A percentile compares a stretch with the other conserved stretches of the same genome.
These are phyloP conservation scores for Scaptomyza hsui DNA, from an alignment of 1,140 invertebrate genomes.

Conservation along the genomic window DNA sequence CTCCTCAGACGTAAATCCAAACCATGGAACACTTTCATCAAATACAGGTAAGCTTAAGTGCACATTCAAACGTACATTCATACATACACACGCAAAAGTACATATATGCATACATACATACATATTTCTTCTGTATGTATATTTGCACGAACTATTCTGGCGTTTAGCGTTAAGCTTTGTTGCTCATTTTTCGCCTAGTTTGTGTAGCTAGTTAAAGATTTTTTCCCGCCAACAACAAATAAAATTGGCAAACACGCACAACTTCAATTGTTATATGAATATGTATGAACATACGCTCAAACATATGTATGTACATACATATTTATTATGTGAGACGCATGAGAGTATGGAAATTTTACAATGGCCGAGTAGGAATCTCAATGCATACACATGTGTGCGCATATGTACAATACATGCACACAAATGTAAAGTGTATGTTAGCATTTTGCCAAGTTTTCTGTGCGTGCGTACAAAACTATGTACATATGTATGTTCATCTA, in stretches of 20 bases:
- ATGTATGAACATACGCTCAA: neutral
- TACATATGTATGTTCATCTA: conserved; percentile 7
- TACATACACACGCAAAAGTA: conserved; percentile 16
- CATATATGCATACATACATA: conserved; percentile 6
- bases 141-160: conserved; percentile 32
- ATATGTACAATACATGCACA: conserved; percentile 38
- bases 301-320: conserved; percentile 4
- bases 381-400: conserved; percentile 14
- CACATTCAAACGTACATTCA: conserved; percentile 26
- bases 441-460: conserved; percentile 17
- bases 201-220: conserved; percentile 28
- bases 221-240: conserved; percentile 68
- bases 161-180: conserved; percentile 9
- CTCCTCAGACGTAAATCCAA: conserved; percentile 21
- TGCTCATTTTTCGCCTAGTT: conserved; percentile 15
- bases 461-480: conserved; percentile 21
- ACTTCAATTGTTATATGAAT: conserved; percentile 20
- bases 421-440: conserved; percentile 12
- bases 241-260: conserved; percentile 49
- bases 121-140: conserved; percentile 1
- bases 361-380: conserved; percentile 43
- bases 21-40: conserved; percentile 83
- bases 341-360: conserved; percentile 55
- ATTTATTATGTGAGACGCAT: conserved; percentile 35
- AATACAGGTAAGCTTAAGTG: conserved; percentile 79